phyloP scores from a whole-genome alignment of 2,797 vertebrate species.

The Xerus rutilus region DNA sequence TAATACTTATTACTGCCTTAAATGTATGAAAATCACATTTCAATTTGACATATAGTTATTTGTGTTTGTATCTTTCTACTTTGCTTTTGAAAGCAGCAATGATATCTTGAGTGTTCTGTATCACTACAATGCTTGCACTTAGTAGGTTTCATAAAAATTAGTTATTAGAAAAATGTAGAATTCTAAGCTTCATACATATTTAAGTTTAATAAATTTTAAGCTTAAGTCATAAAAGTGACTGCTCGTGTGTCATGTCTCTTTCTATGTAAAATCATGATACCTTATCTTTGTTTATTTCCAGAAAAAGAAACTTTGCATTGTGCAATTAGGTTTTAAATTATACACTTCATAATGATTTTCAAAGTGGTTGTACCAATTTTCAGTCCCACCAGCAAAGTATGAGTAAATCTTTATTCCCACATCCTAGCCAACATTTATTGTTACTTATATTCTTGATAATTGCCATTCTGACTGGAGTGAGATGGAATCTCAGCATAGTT shows the following conservation, averaged over 20 bases:
- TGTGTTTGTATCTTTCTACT: not conserved
- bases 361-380: too few species aligned
- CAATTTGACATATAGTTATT: not conserved
- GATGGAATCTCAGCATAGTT: too few species aligned
- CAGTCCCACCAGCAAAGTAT: too few species aligned
- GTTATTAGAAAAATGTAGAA: not conserved
- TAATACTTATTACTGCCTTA: not conserved
- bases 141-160: not conserved
- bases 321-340: not conserved
- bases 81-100: not conserved
- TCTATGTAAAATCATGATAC: not conserved
- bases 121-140: not conserved
- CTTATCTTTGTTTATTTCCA: not conserved
- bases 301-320: not conserved
- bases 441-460: too few species aligned
- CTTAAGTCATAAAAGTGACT: not conserved
- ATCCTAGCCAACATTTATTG: too few species aligned
- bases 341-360: not conserved
- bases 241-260: not conserved
- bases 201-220: slow-evolving; percentile 17
- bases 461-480: too few species aligned
- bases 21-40: slow-evolving; percentile 26
- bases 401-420: too few species aligned
- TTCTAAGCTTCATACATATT: slow-evolving; percentile 14
- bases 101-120: slow-evolving; percentile 6